Evolutionary conservation across 1,140 invertebrate species (phyloP), one percentile per base, ranked within the genome.

Genomic region (Apolygus lucorum): DNA sequence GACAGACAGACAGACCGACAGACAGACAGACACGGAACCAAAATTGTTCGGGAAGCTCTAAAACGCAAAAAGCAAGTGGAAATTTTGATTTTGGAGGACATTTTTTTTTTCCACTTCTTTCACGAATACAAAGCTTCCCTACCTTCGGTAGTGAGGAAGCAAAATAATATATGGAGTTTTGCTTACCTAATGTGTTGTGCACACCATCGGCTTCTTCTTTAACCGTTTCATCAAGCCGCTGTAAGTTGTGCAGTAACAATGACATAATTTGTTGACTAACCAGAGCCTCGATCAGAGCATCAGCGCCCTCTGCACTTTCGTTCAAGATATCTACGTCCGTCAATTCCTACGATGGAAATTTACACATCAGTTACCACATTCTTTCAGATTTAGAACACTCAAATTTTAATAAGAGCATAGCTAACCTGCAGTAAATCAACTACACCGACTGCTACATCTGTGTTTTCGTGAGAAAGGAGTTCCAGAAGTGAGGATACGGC

Each of bases 141-240:
- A n/a, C n/a, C n/a, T n/a, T n/a, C n/a, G n/a, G n/a, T n/a, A n/a
- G n/a, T n/a, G n/a, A n/a, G n/a, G n/a, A n/a, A n/a, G n/a, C n/a
- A n/a, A n/a, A n/a, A n/a, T n/a, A n/a, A n/a, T n/a, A n/a, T n/a
- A n/a, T n/a, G n/a, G n/a, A n/a, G n/a, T n/a, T n/a, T n/a, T n/a
- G 63, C 82, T 59, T 21, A 90, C 91, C 89, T 75, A 99, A 82
- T 17, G 94, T 93, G 77, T 98, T 97, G 78, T 97, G 93, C 22
- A 99, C 93, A 63, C 96, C 97, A 80, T 98, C 95, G 62, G 90
- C 84, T 80, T 99, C 97, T 80, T 99, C 96, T 79, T 94, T 93
- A 2, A 95, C 87, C 71, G 81, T 83, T 81, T 99, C 97, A 82
- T 99, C 95, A 1, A 99, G 83, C 63, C 96, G 84, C 52, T 96